Conservation (phyloP, 30 jellyfish, hydroid and myxozoan species). For the Pseudorhiza aurosa region DNA sequence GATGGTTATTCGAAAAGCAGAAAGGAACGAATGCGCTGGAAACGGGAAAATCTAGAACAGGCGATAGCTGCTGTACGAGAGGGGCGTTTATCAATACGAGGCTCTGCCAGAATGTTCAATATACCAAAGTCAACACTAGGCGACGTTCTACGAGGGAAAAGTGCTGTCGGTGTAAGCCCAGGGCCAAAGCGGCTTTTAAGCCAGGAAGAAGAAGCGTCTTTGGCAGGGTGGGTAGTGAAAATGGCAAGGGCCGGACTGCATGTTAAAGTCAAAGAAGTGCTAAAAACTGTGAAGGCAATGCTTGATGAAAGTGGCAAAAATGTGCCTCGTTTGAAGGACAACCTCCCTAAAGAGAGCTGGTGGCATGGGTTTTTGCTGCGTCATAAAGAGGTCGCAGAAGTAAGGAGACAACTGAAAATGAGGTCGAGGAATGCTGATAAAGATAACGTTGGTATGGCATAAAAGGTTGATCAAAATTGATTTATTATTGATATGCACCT, state of each 20-base stretch:
- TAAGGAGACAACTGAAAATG: conserved; percentile 15
- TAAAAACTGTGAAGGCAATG: conserved; percentile 56
- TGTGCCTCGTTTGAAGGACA: conserved; percentile 61
- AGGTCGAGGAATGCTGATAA: not conserved
- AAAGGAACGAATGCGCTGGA: conserved; percentile 49
- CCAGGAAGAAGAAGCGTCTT: conserved; percentile 39
- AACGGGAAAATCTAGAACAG: conserved; percentile 23
- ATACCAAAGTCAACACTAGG: conserved; percentile 63
- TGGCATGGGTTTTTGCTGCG: conserved; percentile 75
- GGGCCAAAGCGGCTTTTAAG: conserved; percentile 47
- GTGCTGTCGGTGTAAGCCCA: conserved; percentile 6
- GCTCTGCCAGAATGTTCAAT: conserved; percentile 41
- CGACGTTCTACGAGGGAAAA: conserved; percentile 35
- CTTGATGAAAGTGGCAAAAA: conserved; percentile 46
- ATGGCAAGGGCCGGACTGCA: conserved; percentile 56
- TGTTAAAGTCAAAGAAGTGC: conserved; percentile 35
- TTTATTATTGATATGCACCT: no score
- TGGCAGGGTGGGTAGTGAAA: conserved; percentile 61
- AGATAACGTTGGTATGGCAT: not conserved
- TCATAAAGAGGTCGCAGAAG: conserved; percentile 57
- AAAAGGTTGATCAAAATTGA: no score
- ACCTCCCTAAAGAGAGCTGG: conserved; percentile 67
- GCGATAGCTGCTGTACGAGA: conserved; percentile 47
- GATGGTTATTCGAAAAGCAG: conserved; percentile 1
- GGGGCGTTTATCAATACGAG: conserved; percentile 38